Evolutionary conservation across 2,797 vertebrate species (phyloP).

Genomic region (Lutjanus campechanus): DNA sequence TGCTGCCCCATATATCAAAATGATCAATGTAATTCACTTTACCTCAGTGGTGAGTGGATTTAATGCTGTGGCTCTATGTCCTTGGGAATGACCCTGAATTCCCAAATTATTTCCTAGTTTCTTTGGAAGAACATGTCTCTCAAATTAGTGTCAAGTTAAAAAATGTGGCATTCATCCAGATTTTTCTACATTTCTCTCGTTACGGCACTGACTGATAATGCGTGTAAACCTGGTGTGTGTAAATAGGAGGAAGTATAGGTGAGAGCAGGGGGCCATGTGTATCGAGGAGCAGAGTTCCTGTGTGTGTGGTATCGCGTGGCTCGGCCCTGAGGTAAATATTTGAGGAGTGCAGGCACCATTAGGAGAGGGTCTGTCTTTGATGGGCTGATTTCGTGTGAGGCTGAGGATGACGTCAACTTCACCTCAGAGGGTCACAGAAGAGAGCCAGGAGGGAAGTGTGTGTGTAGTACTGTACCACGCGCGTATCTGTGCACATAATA

Average conservation of each 20-base stretch:
- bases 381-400: conserved; percentile 58
- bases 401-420: conserved; percentile 58
- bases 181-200: not conserved
- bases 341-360: conserved; percentile 61
- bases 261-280: conserved; percentile 29
- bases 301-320: conserved; percentile 58
- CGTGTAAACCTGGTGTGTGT: conserved; percentile 20
- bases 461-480: not conserved
- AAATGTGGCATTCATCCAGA: not conserved
- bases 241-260: conserved; percentile 37
- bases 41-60: too few species aligned
- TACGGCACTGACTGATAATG: conserved; percentile 3
- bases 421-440: conserved; percentile 30
- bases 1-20: too few species aligned
- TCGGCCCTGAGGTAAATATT: conserved; percentile 67
- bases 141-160: not conserved
- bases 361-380: conserved; percentile 63
- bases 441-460: not conserved
- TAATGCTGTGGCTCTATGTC: too few species aligned
- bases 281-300: conserved; percentile 31
- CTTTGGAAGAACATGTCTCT: not conserved
- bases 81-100: not conserved
- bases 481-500: not conserved
- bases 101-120: not conserved
- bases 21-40: too few species aligned